A percentile compares a stretch with the other conserved stretches of the same genome.
These are phyloP conservation scores for Hestina assimilis DNA, from an alignment of 1,140 invertebrate genomes.

Conservation along the genomic window DNA sequence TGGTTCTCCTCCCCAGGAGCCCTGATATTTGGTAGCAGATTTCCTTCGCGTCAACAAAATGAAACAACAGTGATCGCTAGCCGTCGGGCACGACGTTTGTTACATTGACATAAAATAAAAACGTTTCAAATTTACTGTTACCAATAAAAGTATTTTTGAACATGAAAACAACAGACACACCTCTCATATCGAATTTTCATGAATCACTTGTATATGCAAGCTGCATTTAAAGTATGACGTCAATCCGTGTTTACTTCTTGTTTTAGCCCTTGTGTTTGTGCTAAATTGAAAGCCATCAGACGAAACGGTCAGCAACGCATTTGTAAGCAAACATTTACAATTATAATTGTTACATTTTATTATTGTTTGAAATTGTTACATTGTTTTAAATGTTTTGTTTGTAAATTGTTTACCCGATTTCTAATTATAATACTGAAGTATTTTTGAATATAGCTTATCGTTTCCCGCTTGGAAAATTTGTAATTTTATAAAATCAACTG, in stretches of 20 bases:
- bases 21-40: too few species aligned
- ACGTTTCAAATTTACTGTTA: background rate
- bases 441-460: too few species aligned
- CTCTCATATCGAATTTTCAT: constrained; percentile 8
- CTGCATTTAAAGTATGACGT: constrained; percentile 24
- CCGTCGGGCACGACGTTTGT: too few species aligned
- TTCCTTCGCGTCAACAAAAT: too few species aligned
- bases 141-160: background rate
- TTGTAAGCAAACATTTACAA: background rate
- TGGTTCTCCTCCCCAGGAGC: too few species aligned
- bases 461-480: too few species aligned
- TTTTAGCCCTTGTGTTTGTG: constrained; percentile 15
- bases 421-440: background rate
- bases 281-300: constrained; percentile 24
- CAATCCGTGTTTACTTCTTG: constrained; percentile 20
- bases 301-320: constrained; percentile 13
- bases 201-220: constrained; percentile 13
- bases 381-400: background rate
- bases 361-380: background rate
- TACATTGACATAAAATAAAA: background rate
- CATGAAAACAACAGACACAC: constrained; percentile 14
- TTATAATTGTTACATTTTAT: background rate
- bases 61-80: too few species aligned
- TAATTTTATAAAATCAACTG: too few species aligned
- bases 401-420: background rate